These are phyloP conservation scores for Capra hircus DNA, from an alignment of 2,113 vertebrate species.

Conservation along the genomic window DNA sequence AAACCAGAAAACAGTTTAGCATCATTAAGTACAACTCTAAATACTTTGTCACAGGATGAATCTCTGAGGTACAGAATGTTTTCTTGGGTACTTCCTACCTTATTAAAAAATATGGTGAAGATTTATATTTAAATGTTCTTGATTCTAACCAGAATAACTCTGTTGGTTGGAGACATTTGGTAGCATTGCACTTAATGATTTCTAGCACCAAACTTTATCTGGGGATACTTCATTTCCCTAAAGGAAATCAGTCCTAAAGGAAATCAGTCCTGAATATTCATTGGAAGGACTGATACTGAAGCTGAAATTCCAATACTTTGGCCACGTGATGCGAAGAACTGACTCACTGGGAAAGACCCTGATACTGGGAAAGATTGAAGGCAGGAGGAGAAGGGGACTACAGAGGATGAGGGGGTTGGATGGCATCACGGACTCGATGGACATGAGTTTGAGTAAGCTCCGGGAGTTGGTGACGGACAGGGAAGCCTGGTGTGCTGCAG, in stretches of 20 bases:
- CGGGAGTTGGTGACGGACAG: not conserved
- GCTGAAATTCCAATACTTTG: not conserved
- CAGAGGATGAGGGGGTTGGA: not conserved
- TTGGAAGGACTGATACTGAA: not conserved
- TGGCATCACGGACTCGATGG: not conserved
- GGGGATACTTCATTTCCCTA: not conserved
- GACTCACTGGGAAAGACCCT: not conserved
- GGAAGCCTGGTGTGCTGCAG: not conserved
- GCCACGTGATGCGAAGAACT: not conserved
- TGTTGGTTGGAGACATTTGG: not conserved
- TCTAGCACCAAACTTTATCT: not conserved
- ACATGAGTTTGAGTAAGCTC: not conserved
- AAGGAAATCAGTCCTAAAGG: not conserved
- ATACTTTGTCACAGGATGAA: not conserved
- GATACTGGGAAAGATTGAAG: not conserved
- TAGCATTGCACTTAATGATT: not conserved
- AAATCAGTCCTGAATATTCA: not conserved
- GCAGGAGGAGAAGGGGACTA: not conserved
- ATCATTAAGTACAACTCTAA: not conserved
- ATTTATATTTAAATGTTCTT: not conserved
- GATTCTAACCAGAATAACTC: not conserved
- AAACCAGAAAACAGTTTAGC: not conserved
- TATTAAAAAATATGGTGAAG: not conserved
- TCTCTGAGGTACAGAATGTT: not conserved
- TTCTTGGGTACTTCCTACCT: not conserved